Percentiles rank a stretch among this genome's conserved stretches.
phyloP scores from a whole-genome alignment of 2,888 invertebrate species.

The Tetranychus piercei region DNA sequence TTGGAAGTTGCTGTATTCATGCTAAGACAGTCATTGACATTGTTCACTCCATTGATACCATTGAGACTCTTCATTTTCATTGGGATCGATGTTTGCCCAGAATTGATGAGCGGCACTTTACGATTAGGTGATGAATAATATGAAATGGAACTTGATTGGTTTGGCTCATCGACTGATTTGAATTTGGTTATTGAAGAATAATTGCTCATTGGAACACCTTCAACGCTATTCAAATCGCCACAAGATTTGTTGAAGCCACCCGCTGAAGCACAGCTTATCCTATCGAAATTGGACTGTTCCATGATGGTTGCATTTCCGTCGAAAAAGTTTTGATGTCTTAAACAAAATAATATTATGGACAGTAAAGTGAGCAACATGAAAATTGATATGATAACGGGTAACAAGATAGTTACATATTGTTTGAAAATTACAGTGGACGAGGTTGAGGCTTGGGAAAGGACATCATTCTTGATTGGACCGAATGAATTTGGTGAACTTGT shows the following conservation, averaged over 20 bases:
- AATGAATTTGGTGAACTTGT: not conserved
- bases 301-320: constrained; percentile 12
- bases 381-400: constrained; percentile 26
- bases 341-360: constrained; percentile 25
- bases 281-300: not conserved
- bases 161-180: not conserved
- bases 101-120: constrained; percentile 11
- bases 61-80: not conserved
- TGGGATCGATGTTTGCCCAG: not conserved
- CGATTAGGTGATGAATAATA: constrained; percentile 22
- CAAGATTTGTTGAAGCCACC: not conserved
- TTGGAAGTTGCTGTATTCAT: not conserved
- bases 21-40: not conserved
- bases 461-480: not conserved
- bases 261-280: not conserved
- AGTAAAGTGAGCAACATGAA: constrained; percentile 26
- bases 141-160: constrained; percentile 3
- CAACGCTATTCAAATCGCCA: not conserved
- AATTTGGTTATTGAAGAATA: constrained; percentile 8
- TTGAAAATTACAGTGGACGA: constrained; percentile 20
- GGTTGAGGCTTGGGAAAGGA: constrained; percentile 8
- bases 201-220: constrained; percentile 1
- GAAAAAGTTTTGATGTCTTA: constrained; percentile 24
- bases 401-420: constrained; percentile 25
- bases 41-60: no score